Base-by-base conservation (phyloP, 2,888 invertebrate genomes). In the Brassicogethes aeneus region DNA sequence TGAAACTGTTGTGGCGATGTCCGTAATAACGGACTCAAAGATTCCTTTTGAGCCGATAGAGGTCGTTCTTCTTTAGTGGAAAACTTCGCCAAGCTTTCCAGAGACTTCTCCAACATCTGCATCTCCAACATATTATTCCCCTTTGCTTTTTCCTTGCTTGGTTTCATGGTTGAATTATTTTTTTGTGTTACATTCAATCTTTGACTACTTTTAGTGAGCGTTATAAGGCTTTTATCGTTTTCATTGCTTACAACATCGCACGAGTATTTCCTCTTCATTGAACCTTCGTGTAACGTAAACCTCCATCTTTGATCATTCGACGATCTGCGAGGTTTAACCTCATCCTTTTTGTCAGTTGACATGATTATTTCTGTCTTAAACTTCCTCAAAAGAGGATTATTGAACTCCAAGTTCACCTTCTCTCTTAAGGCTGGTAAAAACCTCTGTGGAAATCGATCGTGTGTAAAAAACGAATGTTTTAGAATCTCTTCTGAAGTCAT, bases 341-440 rank as follows among this genome's bases (percentile, higher is more conserved):
- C 64, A 15, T 62, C 62, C 32, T 50, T 58, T 41, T 60, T 58
- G 44, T 69, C 66, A 1, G 64, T 66, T 0, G 69, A 63, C 50
- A 60, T 54, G 35, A 69, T 37, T 15, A 68, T 61, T 37, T 68
- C 68, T 14, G 59, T 55, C 50, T 64, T 66, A 41, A 56, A 57
- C 46, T 65, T 71, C 15, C 68, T 50, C 36, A 73, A 51, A 16
- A 77, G 55, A 1, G 75, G 73, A 57, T 75, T 76, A 55, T 75
- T 73, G 45, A 76, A 72, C 55, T 83, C 82, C 53, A 75, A 75
- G 17, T 77, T 75, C 8, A 84, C 72, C 60, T 76, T 77, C 44
- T 76, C 73, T 34, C 78, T 66, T 2, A 86, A 65, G 45, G 80
- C 79, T 0, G 75, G 75, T n/a, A 79, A 70, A 58, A 83, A 85